Conservation (phyloP, 2,888 invertebrate species). For the Leucoma salicis region DNA sequence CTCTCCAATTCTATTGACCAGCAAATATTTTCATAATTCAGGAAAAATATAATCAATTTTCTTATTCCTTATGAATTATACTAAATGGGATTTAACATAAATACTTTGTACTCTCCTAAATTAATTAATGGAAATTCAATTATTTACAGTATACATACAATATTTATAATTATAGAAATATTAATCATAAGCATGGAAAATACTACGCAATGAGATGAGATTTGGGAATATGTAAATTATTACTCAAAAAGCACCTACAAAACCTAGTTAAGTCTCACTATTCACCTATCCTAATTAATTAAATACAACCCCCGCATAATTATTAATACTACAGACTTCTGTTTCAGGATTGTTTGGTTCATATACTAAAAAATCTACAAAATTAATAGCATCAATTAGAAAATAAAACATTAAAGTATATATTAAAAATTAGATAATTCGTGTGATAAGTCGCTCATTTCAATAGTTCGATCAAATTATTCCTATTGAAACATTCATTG, state of each 20-base stretch:
- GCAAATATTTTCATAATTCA: constrained; percentile 5
- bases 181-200: constrained; percentile 45
- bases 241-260: constrained; percentile 55
- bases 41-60: constrained; percentile 15
- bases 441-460: constrained; percentile 22
- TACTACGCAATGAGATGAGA: constrained; percentile 45
- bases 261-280: constrained; percentile 67
- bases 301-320: constrained; percentile 59
- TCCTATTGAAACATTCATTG: constrained; percentile 2
- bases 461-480: constrained; percentile 16
- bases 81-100: constrained; percentile 59
- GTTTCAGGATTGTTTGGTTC: constrained; percentile 47
- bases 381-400: constrained; percentile 28
- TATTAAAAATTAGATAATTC: constrained; percentile 22
- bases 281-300: constrained; percentile 54
- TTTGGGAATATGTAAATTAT: constrained; percentile 46
- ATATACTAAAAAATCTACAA: constrained; percentile 25
- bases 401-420: constrained; percentile 17
- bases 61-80: constrained; percentile 45
- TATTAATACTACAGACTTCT: constrained; percentile 58
- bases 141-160: constrained; percentile 66
- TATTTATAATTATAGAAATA: constrained; percentile 43
- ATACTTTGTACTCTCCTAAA: constrained; percentile 79
- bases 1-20: constrained; percentile 10
- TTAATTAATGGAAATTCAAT: constrained; percentile 70